Evolutionary conservation across 2,113 vertebrate genomes (phyloP).

Genomic region (Oriolus oriolus): DNA sequence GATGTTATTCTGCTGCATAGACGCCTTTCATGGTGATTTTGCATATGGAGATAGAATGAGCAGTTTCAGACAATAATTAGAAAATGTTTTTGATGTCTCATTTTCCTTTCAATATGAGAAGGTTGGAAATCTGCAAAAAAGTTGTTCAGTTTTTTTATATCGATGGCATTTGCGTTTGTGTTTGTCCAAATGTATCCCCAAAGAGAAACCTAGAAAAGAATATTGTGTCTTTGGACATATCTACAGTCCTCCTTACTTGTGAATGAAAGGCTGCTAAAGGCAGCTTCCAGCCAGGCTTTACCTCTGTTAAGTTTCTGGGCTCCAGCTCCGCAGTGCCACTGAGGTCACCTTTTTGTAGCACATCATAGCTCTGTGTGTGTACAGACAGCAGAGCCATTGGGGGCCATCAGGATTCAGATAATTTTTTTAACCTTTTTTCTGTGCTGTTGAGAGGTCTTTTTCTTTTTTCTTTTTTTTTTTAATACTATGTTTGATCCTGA

Average conservation of each 20-base stretch:
- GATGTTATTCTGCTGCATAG: neutral
- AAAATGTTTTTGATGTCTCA: neutral
- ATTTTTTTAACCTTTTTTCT: neutral
- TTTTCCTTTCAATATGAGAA: neutral
- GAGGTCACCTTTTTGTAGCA: neutral
- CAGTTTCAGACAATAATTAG: neutral
- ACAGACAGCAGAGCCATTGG: neutral
- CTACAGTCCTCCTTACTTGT: neutral
- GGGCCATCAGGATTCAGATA: neutral
- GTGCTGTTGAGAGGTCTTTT: neutral
- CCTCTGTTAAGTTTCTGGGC: neutral
- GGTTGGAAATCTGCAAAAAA: neutral
- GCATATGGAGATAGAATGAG: neutral
- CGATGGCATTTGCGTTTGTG: neutral
- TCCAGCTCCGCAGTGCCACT: neutral
- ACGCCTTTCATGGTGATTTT: neutral
- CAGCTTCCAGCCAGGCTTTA: neutral
- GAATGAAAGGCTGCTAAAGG: neutral
- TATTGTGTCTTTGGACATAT: neutral
- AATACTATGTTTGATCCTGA: neutral
- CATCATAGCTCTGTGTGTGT: neutral
- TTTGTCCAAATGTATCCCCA: neutral
- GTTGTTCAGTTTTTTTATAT: neutral
- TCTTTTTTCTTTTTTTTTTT: neutral
- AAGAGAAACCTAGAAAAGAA: neutral